phyloP scores from a whole-genome alignment of 2,797 vertebrate species.

The Bradypodion pumilum region DNA sequence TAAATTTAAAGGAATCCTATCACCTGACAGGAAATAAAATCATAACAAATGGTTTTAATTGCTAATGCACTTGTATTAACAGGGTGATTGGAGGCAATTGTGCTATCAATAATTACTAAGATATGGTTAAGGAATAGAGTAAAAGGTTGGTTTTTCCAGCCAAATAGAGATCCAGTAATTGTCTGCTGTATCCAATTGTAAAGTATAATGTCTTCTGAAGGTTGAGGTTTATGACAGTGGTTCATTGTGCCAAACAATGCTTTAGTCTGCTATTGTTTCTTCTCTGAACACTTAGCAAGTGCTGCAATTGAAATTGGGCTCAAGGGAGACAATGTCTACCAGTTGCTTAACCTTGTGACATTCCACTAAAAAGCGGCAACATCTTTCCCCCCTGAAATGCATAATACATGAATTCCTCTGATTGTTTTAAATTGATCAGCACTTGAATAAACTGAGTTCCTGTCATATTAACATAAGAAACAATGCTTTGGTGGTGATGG shows the following conservation, averaged over 20 bases:
- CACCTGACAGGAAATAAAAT: slow-evolving; percentile 62
- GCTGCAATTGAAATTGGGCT: slow-evolving; percentile 84
- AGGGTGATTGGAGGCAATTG: slow-evolving; percentile 63
- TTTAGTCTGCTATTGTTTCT: slow-evolving; percentile 81
- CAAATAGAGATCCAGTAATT: slow-evolving; percentile 68
- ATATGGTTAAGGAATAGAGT: slow-evolving; percentile 55
- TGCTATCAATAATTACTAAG: slow-evolving; percentile 74
- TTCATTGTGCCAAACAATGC: slow-evolving; percentile 80
- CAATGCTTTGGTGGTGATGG: slow-evolving; percentile 78
- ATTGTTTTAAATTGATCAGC: slow-evolving; percentile 95
- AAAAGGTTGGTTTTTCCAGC: slow-evolving; percentile 52
- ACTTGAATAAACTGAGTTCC: slow-evolving; percentile 95
- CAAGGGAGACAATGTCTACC: slow-evolving; percentile 83
- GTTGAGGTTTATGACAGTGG: slow-evolving; percentile 80
- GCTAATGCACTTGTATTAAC: slow-evolving; percentile 69
- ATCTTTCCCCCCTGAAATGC: slow-evolving; percentile 83
- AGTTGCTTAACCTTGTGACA: slow-evolving; percentile 91
- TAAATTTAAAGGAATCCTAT: slow-evolving; percentile 33
- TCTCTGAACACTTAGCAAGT: slow-evolving; percentile 73
- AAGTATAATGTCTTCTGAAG: slow-evolving; percentile 78
- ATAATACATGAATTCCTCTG: slow-evolving; percentile 92
- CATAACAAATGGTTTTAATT: slow-evolving; percentile 58
- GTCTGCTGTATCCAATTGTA: slow-evolving; percentile 76
- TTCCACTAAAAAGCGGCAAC: slow-evolving; percentile 86
- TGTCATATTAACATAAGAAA: slow-evolving; percentile 89